Evolutionary conservation across 2,797 vertebrate species (phyloP).

Genomic region (Lerista edwardsae): DNA sequence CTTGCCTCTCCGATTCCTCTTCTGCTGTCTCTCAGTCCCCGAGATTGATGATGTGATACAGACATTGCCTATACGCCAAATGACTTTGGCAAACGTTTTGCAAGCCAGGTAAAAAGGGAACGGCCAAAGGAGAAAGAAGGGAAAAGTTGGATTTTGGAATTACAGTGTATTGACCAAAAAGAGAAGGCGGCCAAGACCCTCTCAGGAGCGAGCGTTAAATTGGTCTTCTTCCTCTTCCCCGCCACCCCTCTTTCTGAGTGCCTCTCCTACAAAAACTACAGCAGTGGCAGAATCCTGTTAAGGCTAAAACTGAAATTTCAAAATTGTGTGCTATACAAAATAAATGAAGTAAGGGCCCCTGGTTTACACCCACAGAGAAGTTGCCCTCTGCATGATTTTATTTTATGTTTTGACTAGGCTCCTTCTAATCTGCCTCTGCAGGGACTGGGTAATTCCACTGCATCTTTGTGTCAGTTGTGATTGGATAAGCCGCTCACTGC

Average conservation of each 20-base stretch:
- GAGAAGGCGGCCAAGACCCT: not conserved
- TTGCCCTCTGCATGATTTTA: not conserved
- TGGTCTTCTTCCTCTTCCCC: not conserved
- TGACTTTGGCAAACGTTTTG: not conserved
- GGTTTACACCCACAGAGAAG: not conserved
- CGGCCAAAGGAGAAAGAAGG: not conserved
- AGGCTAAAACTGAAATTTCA: not conserved
- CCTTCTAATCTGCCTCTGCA: not conserved
- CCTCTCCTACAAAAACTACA: not conserved
- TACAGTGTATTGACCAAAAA: not conserved
- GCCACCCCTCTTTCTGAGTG: not conserved
- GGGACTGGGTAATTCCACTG: not conserved
- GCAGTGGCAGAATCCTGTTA: not conserved
- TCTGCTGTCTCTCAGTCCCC: not conserved
- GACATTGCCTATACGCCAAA: not conserved
- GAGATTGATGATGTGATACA: not conserved
- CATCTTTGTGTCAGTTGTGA: not conserved
- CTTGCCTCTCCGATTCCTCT: too few species aligned
- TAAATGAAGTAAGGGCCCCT: not conserved
- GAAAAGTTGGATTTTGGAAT: not conserved
- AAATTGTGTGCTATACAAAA: not conserved
- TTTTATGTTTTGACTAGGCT: not conserved
- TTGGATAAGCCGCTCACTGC: not conserved
- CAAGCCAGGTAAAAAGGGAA: not conserved
- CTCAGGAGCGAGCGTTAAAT: not conserved